phyloP scores from a whole-genome alignment of 1,140 invertebrate genomes.

The Drosophila lacertosa region DNA sequence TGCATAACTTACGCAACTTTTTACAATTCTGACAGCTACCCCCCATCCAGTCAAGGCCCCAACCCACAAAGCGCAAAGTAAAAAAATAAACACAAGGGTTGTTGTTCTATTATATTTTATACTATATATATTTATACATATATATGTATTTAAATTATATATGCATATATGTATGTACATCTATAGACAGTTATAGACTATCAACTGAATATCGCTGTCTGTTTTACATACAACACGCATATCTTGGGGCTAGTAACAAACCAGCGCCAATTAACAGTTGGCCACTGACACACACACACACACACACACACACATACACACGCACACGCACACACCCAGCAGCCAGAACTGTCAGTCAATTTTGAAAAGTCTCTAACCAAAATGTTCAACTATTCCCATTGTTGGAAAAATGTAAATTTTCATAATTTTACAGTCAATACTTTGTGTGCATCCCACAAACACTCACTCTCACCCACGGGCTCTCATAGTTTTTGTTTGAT shows the following conservation, averaged over 20 bases:
- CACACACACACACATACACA: constrained; percentile 6
- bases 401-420: constrained; percentile 75
- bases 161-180: constrained; percentile 3
- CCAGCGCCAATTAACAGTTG: constrained; percentile 48
- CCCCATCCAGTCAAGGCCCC: neutral
- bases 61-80: neutral
- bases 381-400: constrained; percentile 42
- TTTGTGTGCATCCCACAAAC: constrained; percentile 7
- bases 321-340: neutral
- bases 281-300: constrained; percentile 19
- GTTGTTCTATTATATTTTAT: constrained; percentile 48
- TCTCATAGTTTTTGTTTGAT: constrained; percentile 70
- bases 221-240: constrained; percentile 19
- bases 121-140: constrained; percentile 33
- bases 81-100: constrained; percentile 37
- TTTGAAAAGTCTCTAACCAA: constrained; percentile 28
- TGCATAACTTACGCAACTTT: constrained; percentile 61
- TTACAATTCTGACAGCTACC: constrained; percentile 50
- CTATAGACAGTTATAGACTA: constrained; percentile 37
- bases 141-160: neutral
- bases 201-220: constrained; percentile 31
- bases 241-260: constrained; percentile 26
- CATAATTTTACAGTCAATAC: constrained; percentile 76
- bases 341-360: constrained; percentile 41
- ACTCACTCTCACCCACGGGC: neutral